These are phyloP conservation scores for Champsocephalus esox DNA, from an alignment of 2,797 vertebrate genomes.

Conservation along the genomic window DNA sequence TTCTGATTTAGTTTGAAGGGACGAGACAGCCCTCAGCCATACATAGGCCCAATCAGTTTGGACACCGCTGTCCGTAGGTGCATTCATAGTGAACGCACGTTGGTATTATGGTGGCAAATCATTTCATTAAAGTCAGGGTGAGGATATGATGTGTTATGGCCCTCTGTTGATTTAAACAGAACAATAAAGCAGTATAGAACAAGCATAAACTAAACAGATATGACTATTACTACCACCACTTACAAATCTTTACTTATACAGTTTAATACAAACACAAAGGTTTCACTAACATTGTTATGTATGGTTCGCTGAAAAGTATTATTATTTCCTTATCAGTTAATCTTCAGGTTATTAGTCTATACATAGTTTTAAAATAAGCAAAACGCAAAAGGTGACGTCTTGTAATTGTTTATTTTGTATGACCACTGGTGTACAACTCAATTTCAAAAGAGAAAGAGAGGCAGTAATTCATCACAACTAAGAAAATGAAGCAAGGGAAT, in stretches of 20 bases:
- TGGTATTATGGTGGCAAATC: not conserved
- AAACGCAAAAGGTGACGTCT: not conserved
- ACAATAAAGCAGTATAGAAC: not conserved
- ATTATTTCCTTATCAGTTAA: not conserved
- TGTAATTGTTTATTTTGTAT: not conserved
- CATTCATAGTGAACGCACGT: not conserved
- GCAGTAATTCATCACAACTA: not conserved
- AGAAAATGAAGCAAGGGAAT: not conserved
- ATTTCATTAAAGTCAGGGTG: not conserved
- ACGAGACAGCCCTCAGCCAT: not conserved
- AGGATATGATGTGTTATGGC: not conserved
- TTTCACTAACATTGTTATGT: not conserved
- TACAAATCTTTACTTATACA: not conserved
- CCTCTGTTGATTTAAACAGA: not conserved
- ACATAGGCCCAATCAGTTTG: constrained; percentile 6
- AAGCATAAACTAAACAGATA: not conserved
- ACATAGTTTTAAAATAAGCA: not conserved
- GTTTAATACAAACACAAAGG: not conserved
- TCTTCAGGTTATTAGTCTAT: not conserved
- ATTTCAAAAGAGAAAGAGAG: not conserved
- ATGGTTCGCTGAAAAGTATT: not conserved
- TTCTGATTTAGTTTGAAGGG: constrained; percentile 27
- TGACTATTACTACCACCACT: not conserved
- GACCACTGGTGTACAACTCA: not conserved
- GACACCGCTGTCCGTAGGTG: not conserved